Base-by-base conservation (phyloP, 2,888 invertebrate species). In the Limnephilus auricula region DNA sequence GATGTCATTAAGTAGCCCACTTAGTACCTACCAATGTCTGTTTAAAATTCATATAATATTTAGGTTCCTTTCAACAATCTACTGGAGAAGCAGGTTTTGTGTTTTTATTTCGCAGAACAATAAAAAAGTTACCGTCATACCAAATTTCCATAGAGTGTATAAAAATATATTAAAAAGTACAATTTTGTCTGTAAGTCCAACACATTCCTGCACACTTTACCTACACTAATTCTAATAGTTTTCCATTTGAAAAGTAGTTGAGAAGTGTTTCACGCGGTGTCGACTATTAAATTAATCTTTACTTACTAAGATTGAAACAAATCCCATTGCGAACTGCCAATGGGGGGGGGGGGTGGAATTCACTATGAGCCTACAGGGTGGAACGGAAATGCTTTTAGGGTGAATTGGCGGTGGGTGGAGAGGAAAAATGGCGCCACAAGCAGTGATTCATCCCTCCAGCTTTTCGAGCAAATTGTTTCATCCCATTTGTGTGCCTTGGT, bases 361-460 rank as follows among this genome's bases (percentile, higher is more conserved):
- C 65, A 65, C 65, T 25, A 25, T 25, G 34, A 34, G 45, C 30
- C 86, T 65, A 86, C 86, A 88, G 87, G 87, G 87, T 88, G 87
- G 87, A 79, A 88, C 87, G 37, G 79, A 88, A 88, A 78, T 79
- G 79, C 87, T 88, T 88, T 78, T 34, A 78, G 89, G 89, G 89
- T 37, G 80, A 50, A 80, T 40, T 79, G 79, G 45, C n/a, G 89
- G 12, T 15, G 89, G 37, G 6, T 10, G 40, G 40, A 40, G 89
- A 25, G n/a, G 89, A n/a, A 40, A 89, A 80, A 40, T 45, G 89
- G 89, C 80, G 89, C 80, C 89, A 89, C 80, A 45, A 80, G 80
- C 89, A 37, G 89, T 89, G 89, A 89, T 89, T 89, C 89, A 89
- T 89, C 80, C 89, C 79, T 12, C 45, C 3, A 32, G 40, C 80